Base-by-base conservation (phyloP, 2,113 vertebrate genomes). In the Deroptyus accipitrinus region DNA sequence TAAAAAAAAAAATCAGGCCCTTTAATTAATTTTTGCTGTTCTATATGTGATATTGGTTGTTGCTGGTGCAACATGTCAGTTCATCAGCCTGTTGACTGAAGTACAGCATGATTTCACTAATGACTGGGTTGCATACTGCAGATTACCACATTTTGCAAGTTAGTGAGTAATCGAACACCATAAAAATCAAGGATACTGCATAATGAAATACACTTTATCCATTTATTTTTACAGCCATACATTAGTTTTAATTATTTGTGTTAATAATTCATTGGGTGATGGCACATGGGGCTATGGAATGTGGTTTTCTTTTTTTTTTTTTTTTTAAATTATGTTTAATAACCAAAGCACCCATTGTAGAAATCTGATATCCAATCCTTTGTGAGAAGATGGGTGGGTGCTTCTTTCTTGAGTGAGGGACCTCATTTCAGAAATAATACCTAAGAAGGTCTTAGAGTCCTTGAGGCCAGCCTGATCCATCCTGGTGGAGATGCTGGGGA, bases 121-220 rank as follows among this genome's bases (percentile, higher is more conserved):
- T 87, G 94, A 82, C 76, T 92, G 91, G 88, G 83, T 94, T 89
- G 96, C 67, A 91, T 55, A 39, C 70, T 94, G 89, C 84, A 94
- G 86, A 96, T 96, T 89, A 83, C 63, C 63, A 91, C 88, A 87
- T 96, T 97, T 94, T 96, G 77, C 92, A 96, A 96, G 96, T 96
- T 96, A 95, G 92, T 63, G 74, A 94, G 92, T 94, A 96, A 95
- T 96, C 95, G 96, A 94, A 95, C 59, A 85, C 88, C 62, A 94
- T 87, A 94, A 94, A 97, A 96, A 95, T 96, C 92, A 96, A 88
- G 78, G 78, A 69, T 95, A 85, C 62, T 39, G 83, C 91, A 83
- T 97, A 96, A 96, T 95, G 89, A 94, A 96, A 94, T 94, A 73
- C 69, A 86, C 62, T 87, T 96, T 91, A 91, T 94, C 91, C 6